A percentile compares a stretch with the other conserved stretches of the same genome.
phyloP scores from a whole-genome alignment of 2,797 vertebrate genomes.

The Enteromius trimaculatus region DNA sequence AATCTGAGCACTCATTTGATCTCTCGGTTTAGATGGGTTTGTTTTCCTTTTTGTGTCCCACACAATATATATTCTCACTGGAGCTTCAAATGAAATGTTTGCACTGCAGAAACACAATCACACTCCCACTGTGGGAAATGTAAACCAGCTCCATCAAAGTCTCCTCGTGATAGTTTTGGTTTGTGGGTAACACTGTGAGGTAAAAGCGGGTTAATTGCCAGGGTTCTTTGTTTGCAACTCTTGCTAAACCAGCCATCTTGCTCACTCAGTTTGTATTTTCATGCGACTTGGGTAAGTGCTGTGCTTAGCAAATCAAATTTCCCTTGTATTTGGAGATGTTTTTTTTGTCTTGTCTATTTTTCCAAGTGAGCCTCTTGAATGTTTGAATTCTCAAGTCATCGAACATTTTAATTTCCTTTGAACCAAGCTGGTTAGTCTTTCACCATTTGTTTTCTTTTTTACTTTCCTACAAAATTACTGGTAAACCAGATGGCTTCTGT shows the following conservation, averaged over 20 bases:
- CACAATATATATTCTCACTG: neutral
- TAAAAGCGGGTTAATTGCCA: neutral
- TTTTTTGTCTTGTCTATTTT: constrained; percentile 24
- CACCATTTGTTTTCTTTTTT: constrained; percentile 4
- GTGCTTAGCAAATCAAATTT: constrained; percentile 43
- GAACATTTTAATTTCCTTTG: constrained; percentile 8
- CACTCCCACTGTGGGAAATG: constrained; percentile 35
- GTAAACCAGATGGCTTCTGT: constrained; percentile 21
- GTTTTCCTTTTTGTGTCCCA: neutral
- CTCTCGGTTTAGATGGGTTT: neutral
- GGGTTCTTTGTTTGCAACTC: neutral
- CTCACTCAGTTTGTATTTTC: neutral
- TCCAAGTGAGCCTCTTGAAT: constrained; percentile 60
- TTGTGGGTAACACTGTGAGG: neutral
- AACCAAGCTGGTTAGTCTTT: constrained; percentile 9
- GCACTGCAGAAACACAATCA: constrained; percentile 8
- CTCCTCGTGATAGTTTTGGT: neutral
- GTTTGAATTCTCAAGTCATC: constrained; percentile 13
- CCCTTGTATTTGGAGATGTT: constrained; percentile 61
- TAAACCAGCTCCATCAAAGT: constrained; percentile 33
- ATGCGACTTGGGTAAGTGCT: constrained; percentile 55
- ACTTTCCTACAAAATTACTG: neutral
- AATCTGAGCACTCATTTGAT: constrained; percentile 14
- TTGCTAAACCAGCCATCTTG: neutral
- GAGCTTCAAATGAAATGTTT: constrained; percentile 33